Conservation (phyloP, 2,113 vertebrate species). For the Mastomys natalensis region DNA sequence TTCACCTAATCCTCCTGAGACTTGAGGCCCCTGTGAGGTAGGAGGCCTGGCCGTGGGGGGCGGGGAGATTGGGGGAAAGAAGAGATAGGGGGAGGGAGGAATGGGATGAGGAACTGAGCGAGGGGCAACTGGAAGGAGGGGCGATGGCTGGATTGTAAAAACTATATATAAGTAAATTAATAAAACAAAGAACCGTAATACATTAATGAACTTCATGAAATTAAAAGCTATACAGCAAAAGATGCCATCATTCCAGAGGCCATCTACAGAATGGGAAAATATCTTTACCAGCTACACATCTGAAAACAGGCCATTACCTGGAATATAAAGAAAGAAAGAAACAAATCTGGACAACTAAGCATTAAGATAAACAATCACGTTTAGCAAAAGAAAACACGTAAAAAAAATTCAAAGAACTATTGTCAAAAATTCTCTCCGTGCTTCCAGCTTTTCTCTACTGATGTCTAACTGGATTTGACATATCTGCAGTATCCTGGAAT, state of each 20-base stretch:
- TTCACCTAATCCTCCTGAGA: too few relatives aligned
- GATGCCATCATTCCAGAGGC: not conserved
- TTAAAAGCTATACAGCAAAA: not conserved
- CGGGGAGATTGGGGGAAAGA: too few relatives aligned
- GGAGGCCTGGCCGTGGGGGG: too few relatives aligned
- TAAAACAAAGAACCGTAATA: not conserved
- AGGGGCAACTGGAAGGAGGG: too few relatives aligned
- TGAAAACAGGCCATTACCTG: not conserved
- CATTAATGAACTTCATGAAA: not conserved
- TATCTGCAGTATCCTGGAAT: not conserved
- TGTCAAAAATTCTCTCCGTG: not conserved
- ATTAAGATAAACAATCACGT: not conserved
- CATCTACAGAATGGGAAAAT: not conserved
- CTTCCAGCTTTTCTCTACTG: not conserved
- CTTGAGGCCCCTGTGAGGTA: too few relatives aligned
- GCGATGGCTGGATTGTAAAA: too few relatives aligned
- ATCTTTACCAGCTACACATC: not conserved
- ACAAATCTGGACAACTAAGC: too few relatives aligned
- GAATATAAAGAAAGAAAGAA: not conserved
- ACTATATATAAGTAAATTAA: too few relatives aligned
- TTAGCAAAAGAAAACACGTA: not conserved
- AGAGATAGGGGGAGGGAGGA: too few relatives aligned
- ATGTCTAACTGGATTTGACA: not conserved
- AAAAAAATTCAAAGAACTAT: not conserved
- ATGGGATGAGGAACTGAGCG: too few relatives aligned